Evolutionary conservation across 2,888 invertebrate species (phyloP), one percentile per base, ranked within the genome.

Genomic region (Cylloceria caligata): DNA sequence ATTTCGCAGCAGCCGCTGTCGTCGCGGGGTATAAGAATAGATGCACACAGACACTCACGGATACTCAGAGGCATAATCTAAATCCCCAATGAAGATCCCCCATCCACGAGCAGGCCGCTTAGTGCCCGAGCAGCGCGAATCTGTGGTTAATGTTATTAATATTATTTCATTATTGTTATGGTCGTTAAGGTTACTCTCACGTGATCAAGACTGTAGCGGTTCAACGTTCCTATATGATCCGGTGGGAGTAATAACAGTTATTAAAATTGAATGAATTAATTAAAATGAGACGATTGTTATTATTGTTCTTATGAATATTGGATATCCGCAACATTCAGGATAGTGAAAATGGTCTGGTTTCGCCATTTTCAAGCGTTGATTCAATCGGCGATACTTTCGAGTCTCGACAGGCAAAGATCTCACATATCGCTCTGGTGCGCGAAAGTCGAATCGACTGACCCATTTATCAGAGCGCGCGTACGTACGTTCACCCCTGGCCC

Each of bases 361-460:
- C 30, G 9, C 19, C 11, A 34, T n/a, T 73, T 73, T 60, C 60
- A 47, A 36, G 68, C 60, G 36, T 21, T 19, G 47, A 30, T 60
- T 60, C 34, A 76, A 68, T 47, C 24, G 45, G 7, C 36, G 34
- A 68, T 34, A 76, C 75, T 76, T 76, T 76, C 75, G 60, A 76
- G 67, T 69, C n/a, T 64, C 77, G 39, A 24, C 57, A 34, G 39
- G 64, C 21, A 42, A 64, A 71, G 69, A 34, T 49, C 16, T 49
- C 60, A 27, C 65, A 3, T 30, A 72, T 76, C 39, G 68, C 24
- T 34, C 24, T 49, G 27, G 13, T 24, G 27, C 69, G 69, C 77
- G 77, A 77, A 77, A 77, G 77, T 77, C 64, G 52, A 16, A 69
- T 64, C 62, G 69, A 71, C 49, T 24, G 52, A 52, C 52, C 77